Percentiles rank a stretch among this genome's conserved stretches.
phyloP scores from a whole-genome alignment of 2,113 vertebrate genomes.

The Oryzias curvinotus region DNA sequence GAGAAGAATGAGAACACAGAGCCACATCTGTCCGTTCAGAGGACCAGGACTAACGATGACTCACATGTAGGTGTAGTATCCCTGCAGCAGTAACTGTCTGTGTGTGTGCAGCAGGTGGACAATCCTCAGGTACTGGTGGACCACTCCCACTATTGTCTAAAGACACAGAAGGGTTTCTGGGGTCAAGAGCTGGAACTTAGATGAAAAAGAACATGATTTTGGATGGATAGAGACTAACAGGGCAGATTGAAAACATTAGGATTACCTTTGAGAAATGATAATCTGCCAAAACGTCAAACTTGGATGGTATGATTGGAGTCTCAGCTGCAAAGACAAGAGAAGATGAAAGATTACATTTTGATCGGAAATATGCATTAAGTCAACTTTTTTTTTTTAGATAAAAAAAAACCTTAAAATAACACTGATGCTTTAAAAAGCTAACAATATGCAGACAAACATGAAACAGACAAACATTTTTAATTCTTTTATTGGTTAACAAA shows the following conservation, averaged over 20 bases:
- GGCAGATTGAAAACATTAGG: not conserved
- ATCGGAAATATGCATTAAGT: no score
- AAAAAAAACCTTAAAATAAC: no score
- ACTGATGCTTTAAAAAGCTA: no score
- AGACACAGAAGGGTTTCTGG: conserved; percentile 8
- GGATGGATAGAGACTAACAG: not conserved
- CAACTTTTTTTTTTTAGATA: no score
- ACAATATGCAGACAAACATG: no score
- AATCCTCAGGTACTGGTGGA: conserved; percentile 84
- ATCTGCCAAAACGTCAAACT: conserved; percentile 86
- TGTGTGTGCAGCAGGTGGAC: conserved; percentile 68
- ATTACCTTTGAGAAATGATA: conserved; percentile 84
- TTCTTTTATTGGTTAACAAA: no score
- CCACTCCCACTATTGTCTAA: conserved; percentile 81
- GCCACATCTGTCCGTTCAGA: not conserved
- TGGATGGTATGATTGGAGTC: conserved; percentile 76
- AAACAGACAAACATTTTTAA: no score
- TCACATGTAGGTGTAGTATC: conserved; percentile 86
- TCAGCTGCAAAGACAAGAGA: conserved; percentile 69
- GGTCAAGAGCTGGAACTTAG: not conserved
- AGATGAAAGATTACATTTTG: not conserved
- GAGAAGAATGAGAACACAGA: not conserved
- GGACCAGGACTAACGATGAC: conserved; percentile 37
- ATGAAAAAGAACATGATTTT: not conserved
- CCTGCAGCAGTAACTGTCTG: conserved; percentile 81